Percentiles rank a stretch among this genome's conserved stretches.
Evolutionary conservation across 2,113 vertebrate species (phyloP).

Genomic region (Thunnus maccoyii): DNA sequence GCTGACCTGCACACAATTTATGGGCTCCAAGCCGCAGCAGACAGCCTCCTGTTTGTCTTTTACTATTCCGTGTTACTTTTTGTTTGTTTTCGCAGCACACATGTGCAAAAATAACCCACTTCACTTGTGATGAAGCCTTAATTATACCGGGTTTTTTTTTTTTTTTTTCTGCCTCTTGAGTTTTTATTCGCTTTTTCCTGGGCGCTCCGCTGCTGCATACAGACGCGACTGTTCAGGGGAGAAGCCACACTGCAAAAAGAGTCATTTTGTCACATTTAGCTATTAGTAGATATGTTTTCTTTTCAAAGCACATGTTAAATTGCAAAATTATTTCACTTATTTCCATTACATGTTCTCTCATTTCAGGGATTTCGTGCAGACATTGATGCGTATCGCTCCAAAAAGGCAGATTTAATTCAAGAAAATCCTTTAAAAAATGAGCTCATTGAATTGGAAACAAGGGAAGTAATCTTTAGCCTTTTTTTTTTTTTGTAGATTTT

Average conservation of each 20-base stretch:
- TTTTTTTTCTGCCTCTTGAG: conserved; percentile 61
- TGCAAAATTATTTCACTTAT: not conserved
- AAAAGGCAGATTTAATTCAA: too few relatives aligned
- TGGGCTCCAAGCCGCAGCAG: conserved; percentile 74
- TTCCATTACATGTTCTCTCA: fast-evolving
- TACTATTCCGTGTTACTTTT: conserved; percentile 76
- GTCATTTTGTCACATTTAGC: not conserved
- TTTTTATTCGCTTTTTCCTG: conserved; percentile 73
- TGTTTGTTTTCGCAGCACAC: conserved; percentile 82
- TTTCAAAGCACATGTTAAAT: not conserved
- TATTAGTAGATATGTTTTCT: too few relatives aligned
- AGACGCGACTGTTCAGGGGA: conserved; percentile 71
- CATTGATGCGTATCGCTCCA: not conserved
- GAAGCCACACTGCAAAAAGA: conserved; percentile 32
- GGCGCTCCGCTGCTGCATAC: conserved; percentile 54
- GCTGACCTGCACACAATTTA: conserved; percentile 80
- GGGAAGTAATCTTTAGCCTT: not conserved
- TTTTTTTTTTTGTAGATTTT: not conserved
- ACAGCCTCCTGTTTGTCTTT: conserved; percentile 82
- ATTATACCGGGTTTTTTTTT: conserved; percentile 73
- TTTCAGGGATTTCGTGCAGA: not conserved
- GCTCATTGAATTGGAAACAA: not conserved
- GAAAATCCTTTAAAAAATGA: not conserved
- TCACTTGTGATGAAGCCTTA: conserved; percentile 74
- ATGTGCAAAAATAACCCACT: conserved; percentile 78